Conservation (phyloP, 1,140 invertebrate genomes). For the Odontomachus brunneus region DNA sequence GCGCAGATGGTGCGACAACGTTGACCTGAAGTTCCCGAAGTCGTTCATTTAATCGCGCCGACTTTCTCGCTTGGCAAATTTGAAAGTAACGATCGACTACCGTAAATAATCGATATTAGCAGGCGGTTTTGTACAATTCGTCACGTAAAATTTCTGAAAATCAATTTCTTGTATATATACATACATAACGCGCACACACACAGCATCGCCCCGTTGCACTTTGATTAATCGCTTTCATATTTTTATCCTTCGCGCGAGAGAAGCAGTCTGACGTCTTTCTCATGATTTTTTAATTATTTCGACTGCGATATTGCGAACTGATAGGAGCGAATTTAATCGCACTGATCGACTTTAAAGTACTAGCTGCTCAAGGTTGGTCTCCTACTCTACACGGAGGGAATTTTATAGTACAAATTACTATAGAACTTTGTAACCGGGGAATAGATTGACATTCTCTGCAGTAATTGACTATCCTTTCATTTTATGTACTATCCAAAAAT, state of each 20-base stretch:
- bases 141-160: no score
- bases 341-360: background rate
- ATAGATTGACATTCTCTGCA: no score
- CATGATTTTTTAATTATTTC: background rate
- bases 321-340: background rate
- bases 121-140: no score
- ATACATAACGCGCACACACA: no score
- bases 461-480: no score
- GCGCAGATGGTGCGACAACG: slow-evolving; percentile 13
- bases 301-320: slow-evolving; percentile 2
- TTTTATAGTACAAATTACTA: no score
- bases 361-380: background rate
- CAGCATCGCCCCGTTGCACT: background rate
- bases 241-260: background rate
- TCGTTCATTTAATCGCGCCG: background rate
- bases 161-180: background rate
- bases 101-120: no score
- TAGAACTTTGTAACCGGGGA: no score
- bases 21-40: background rate
- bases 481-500: no score
- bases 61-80: background rate
- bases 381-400: no score
- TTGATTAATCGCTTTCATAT: background rate
- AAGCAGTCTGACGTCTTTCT: background rate
- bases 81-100: no score